Conservation (phyloP, 2,797 vertebrate genomes). For the Pogoniulus pusillus region DNA sequence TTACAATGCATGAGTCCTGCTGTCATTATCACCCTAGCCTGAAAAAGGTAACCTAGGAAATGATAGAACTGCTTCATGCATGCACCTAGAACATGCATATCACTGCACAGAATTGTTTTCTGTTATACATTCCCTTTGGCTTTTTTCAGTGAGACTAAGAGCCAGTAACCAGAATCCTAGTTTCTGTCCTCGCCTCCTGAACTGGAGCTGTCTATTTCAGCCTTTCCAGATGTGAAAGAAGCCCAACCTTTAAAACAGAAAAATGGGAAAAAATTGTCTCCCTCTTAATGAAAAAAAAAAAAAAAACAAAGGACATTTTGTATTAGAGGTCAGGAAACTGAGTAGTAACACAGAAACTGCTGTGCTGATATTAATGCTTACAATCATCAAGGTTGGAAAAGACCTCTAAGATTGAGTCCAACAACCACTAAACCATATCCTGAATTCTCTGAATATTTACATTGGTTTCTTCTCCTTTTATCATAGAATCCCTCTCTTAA, state of each 20-base stretch:
- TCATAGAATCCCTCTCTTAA: no score
- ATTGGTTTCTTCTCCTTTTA: neutral
- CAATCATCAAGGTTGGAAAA: no score
- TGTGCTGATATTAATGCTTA: neutral
- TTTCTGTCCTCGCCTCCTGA: neutral
- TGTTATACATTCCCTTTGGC: neutral
- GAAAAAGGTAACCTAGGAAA: neutral
- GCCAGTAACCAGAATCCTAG: neutral
- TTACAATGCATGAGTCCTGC: neutral
- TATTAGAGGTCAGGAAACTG: neutral
- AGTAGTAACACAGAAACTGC: neutral
- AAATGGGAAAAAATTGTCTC: neutral
- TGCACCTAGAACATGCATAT: neutral
- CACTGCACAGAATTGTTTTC: neutral
- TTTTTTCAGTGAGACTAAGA: neutral
- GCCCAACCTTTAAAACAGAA: neutral
- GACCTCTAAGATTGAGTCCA: no score
- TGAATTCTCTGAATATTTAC: neutral
- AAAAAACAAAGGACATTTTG: neutral
- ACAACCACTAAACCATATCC: no score
- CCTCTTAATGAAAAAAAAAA: conserved; percentile 17
- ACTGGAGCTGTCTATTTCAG: neutral
- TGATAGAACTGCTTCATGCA: neutral
- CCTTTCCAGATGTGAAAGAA: neutral
- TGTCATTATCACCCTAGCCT: neutral